Conservation (phyloP, 2,113 vertebrate genomes). For the Pseudolaguvia tuberculata region DNA sequence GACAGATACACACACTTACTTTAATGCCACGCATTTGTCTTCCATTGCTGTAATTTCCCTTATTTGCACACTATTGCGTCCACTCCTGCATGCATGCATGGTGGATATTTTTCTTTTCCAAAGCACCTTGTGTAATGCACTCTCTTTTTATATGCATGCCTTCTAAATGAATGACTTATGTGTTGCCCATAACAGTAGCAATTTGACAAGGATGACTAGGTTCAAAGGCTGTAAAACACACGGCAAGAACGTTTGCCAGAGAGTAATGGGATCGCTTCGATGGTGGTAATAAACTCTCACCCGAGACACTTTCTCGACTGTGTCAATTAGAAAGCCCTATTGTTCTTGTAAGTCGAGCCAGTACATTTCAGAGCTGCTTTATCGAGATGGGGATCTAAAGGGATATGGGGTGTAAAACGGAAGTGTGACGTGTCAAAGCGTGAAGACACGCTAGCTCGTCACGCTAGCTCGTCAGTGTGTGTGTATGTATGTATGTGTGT, state of each 20-base stretch:
- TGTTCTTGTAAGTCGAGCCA: conserved; percentile 55
- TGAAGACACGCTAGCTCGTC: not conserved
- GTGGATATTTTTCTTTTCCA: not conserved
- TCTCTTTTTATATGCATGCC: conserved; percentile 16
- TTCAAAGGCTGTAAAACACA: conserved; percentile 56
- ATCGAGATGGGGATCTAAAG: conserved; percentile 20
- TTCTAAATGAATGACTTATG: conserved; percentile 44
- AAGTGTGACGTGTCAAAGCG: conserved; percentile 30
- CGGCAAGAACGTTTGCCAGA: conserved; percentile 43
- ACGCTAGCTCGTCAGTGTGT: no score
- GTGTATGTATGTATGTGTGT: no score
- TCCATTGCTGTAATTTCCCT: not conserved
- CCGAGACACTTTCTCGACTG: conserved; percentile 55
- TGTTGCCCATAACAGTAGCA: conserved; percentile 54
- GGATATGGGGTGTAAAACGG: conserved; percentile 41
- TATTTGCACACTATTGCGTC: not conserved
- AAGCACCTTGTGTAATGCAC: not conserved
- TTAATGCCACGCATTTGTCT: not conserved
- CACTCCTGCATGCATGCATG: not conserved
- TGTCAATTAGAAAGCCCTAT: conserved; percentile 53
- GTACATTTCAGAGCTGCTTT: conserved; percentile 42
- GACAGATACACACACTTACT: conserved; percentile 32
- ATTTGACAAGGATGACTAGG: conserved; percentile 52
- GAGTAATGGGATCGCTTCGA: conserved; percentile 60
- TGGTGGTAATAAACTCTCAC: conserved; percentile 60